phyloP scores from a whole-genome alignment of 1,140 invertebrate genomes.

The Caenorhabditis remanei region DNA sequence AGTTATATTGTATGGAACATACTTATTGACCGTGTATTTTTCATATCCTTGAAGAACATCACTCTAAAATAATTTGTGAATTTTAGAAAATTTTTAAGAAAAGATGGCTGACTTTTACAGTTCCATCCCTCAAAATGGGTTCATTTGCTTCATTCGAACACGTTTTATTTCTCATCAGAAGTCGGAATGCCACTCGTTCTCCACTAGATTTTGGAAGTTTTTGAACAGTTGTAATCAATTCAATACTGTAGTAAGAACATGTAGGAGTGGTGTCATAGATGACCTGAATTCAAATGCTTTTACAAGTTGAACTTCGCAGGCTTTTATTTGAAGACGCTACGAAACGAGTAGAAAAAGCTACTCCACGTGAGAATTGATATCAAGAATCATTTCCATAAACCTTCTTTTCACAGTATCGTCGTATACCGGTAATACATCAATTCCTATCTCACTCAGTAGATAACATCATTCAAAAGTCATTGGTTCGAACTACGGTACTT shows the following conservation, averaged over 20 bases:
- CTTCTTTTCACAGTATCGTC: too few species aligned
- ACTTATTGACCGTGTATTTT: neutral
- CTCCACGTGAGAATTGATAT: too few species aligned
- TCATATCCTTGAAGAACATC: neutral
- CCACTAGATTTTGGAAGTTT: neutral
- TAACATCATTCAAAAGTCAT: too few species aligned
- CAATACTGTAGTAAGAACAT: neutral
- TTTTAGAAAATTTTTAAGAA: neutral
- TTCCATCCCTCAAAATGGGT: neutral
- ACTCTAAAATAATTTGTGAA: neutral
- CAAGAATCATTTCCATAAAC: too few species aligned
- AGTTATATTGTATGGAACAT: neutral
- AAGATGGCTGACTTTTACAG: neutral
- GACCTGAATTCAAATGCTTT: neutral
- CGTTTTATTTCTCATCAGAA: neutral
- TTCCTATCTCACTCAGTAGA: too few species aligned
- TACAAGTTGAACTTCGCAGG: neutral
- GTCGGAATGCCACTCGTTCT: neutral
- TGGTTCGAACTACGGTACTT: too few species aligned
- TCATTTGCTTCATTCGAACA: neutral
- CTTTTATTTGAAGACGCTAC: too few species aligned
- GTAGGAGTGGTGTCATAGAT: constrained; percentile 1
- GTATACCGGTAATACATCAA: too few species aligned
- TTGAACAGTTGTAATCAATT: neutral
- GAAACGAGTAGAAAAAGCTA: too few species aligned